These are phyloP conservation scores for Pachycephala philippinensis DNA, from an alignment of 2,113 vertebrate species.

Conservation along the genomic window DNA sequence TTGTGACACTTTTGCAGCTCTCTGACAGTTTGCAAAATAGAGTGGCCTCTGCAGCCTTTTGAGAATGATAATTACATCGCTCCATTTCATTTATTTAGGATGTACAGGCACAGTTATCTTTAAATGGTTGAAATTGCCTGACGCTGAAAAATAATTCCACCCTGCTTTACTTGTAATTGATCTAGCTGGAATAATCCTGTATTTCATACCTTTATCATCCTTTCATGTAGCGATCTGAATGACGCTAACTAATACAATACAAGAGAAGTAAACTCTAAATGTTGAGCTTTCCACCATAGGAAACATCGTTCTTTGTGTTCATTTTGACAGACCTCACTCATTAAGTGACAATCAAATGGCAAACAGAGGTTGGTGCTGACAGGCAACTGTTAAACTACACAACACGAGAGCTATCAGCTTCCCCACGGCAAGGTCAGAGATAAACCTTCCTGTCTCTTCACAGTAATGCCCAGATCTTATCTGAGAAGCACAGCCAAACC, in stretches of 20 bases:
- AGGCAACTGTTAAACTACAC: neutral
- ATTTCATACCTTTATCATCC: neutral
- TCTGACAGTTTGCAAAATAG: neutral
- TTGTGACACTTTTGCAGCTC: neutral
- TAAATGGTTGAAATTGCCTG: neutral
- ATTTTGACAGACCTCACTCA: neutral
- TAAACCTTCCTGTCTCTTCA: neutral
- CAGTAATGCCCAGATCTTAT: neutral
- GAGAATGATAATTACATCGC: neutral
- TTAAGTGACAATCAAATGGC: neutral
- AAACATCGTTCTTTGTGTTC: neutral
- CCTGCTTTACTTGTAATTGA: neutral
- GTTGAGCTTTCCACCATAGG: neutral
- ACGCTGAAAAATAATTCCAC: neutral
- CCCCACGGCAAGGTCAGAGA: neutral
- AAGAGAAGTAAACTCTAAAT: neutral
- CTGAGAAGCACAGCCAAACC: neutral
- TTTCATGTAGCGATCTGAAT: neutral
- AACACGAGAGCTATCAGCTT: neutral
- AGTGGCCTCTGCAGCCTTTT: neutral
- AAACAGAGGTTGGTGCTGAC: neutral
- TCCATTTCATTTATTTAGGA: conserved; percentile 4
- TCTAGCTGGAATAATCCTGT: neutral
- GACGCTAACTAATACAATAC: neutral
- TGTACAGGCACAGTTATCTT: neutral